Conservation (phyloP, 1,140 invertebrate genomes). For the Magallana ariakensis region DNA sequence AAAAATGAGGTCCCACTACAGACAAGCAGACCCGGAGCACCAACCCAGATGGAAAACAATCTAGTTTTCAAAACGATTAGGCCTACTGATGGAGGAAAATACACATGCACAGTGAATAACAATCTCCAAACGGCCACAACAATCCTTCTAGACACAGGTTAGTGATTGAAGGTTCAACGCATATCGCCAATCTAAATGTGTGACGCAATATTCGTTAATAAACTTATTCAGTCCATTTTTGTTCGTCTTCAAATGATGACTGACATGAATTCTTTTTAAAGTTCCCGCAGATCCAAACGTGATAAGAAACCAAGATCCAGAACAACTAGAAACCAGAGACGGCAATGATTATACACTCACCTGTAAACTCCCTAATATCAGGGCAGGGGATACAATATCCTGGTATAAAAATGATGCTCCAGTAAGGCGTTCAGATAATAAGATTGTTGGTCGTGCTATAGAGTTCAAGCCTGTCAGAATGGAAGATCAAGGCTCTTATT, state of each 20-base stretch:
- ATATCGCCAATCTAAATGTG: too few relatives aligned
- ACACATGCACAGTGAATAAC: conserved; percentile 1
- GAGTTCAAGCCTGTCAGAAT: neutral
- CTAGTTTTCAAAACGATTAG: neutral
- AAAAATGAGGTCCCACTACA: neutral
- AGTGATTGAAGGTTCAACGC: too few relatives aligned
- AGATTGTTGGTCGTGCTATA: neutral
- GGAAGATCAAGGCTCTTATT: neutral
- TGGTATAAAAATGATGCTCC: neutral
- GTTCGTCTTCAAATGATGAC: too few relatives aligned
- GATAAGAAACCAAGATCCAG: neutral
- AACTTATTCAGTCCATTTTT: too few relatives aligned
- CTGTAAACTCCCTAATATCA: conserved; percentile 1
- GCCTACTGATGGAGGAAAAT: neutral
- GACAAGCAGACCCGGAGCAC: neutral
- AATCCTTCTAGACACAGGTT: neutral
- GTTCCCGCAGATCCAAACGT: neutral
- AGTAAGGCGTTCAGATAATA: neutral
- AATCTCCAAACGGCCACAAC: neutral
- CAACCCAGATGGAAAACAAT: neutral
- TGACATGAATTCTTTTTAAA: neutral
- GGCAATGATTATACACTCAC: neutral
- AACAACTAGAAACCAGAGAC: neutral
- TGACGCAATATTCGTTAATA: too few relatives aligned
- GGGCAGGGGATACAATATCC: neutral